These are phyloP conservation scores for Tachina fera DNA, from an alignment of 2,888 invertebrate species.

Conservation along the genomic window DNA sequence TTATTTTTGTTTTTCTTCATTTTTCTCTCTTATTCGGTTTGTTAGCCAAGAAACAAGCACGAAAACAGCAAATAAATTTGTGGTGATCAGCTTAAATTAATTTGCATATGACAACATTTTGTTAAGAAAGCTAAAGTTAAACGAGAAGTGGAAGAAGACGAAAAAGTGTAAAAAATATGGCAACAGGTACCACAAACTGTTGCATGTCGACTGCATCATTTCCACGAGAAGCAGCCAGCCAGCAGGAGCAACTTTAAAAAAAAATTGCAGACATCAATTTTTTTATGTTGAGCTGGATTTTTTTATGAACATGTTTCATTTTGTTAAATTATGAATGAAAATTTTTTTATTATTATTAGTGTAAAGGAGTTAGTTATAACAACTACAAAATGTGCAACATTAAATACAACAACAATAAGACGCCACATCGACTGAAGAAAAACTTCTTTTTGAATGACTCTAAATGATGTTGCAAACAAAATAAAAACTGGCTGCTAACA, in stretches of 20 bases:
- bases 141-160: slow-evolving; percentile 1
- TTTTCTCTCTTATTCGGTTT: neutral
- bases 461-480: slow-evolving; percentile 36
- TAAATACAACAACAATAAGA: slow-evolving; percentile 6
- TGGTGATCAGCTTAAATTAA: slow-evolving; percentile 70
- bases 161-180: slow-evolving; percentile 46
- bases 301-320: slow-evolving; percentile 58
- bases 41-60: slow-evolving; percentile 47
- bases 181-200: slow-evolving; percentile 63
- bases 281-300: neutral
- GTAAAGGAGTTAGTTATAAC: slow-evolving; percentile 47
- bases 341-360: slow-evolving; percentile 59
- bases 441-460: slow-evolving; percentile 33
- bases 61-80: slow-evolving; percentile 68
- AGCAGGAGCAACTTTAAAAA: slow-evolving; percentile 42
- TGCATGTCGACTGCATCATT: slow-evolving; percentile 49
- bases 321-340: slow-evolving; percentile 70
- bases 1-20: neutral
- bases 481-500: slow-evolving; percentile 37
- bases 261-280: slow-evolving; percentile 36
- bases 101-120: slow-evolving; percentile 70
- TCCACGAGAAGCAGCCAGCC: slow-evolving; percentile 34
- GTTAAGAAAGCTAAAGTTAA: slow-evolving; percentile 43
- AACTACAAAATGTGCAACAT: slow-evolving; percentile 36
- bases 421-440: slow-evolving; percentile 56